Evolutionary conservation across 1,140 invertebrate species (phyloP).

Genomic region (Lepidurus couesii): DNA sequence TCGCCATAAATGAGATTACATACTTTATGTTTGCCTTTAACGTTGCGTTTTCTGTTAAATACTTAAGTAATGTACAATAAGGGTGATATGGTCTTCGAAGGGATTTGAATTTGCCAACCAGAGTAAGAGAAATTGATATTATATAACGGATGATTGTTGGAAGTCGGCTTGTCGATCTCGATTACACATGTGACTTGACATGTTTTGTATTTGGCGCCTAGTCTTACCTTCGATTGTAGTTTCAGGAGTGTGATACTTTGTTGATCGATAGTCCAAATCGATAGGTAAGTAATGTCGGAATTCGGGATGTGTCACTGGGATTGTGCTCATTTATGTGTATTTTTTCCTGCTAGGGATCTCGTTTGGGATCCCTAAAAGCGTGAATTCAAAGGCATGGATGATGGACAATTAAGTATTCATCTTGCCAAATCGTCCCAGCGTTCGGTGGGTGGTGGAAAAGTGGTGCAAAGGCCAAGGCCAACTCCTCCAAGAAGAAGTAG

Average conservation of each 20-base stretch:
- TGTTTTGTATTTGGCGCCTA: too few relatives aligned
- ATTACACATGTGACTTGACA: too few relatives aligned
- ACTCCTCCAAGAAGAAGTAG: neutral
- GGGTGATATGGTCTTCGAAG: neutral
- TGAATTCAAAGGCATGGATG: conserved; percentile 29
- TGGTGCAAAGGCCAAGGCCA: conserved; percentile 13
- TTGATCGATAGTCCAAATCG: neutral
- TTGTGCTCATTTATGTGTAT: conserved; percentile 25
- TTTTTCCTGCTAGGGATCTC: conserved; percentile 30
- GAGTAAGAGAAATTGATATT: too few relatives aligned
- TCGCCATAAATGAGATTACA: neutral
- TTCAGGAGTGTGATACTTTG: neutral
- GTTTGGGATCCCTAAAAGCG: conserved; percentile 26
- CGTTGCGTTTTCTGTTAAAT: neutral
- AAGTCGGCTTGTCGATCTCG: too few relatives aligned
- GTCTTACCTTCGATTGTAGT: neutral
- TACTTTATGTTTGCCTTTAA: neutral
- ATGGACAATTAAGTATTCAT: conserved; percentile 26
- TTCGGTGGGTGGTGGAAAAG: conserved; percentile 17
- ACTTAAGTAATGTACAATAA: neutral
- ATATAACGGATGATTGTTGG: too few relatives aligned
- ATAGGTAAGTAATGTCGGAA: conserved; percentile 25
- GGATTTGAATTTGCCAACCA: too few relatives aligned
- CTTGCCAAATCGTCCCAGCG: conserved; percentile 17
- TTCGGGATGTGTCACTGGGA: conserved; percentile 5